Base-by-base conservation (phyloP, 1,140 invertebrate genomes). In the Teleogryllus occipitalis region DNA sequence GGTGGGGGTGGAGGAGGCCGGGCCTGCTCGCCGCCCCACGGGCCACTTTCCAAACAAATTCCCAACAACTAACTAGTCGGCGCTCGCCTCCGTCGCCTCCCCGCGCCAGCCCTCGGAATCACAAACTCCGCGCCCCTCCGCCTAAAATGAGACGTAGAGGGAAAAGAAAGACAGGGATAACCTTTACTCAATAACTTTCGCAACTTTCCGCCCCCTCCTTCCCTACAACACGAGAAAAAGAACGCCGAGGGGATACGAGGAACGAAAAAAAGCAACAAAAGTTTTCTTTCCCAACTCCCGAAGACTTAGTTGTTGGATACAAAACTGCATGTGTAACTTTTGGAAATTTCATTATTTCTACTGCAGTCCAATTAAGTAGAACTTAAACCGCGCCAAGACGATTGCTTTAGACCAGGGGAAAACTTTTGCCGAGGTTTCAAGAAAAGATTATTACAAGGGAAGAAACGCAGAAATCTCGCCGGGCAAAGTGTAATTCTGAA, bases 321-420 rank as follows among this genome's bases (percentile, higher is more conserved):
- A 65, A 65, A 65, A 65, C 54, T 65, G 54, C 54, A 65, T 65
- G 54, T 65, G 54, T 65, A 65, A 65, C 54, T 65, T 65, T 65
- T 18, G 54, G 54, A 65, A 65, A 65, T 65, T 65, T 65, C 54
- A 65, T 65, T 65, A 65, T 65, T 65, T 65, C 54, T 65, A 65
- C 54, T 65, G 54, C 54, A 65, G 54, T 65, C 54, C 54, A 65
- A 65, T 65, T 65, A 65, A 65, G 54, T 7, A 65, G 54, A 65
- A 65, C 2, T 65, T 65, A 65, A 65, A 65, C 54, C 54, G 54
- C 54, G 7, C 54, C 54, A 65, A 65, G 54, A 65, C 54, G 54
- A 65, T 65, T 65, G 54, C 54, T 65, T 7, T 65, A 18, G 18
- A 65, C 54, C 54, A 65, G 18, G 54, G 54, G 54, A 18, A 65